Evolutionary conservation across 2,113 vertebrate species (phyloP).

Genomic region (Pachyramphus minor): DNA sequence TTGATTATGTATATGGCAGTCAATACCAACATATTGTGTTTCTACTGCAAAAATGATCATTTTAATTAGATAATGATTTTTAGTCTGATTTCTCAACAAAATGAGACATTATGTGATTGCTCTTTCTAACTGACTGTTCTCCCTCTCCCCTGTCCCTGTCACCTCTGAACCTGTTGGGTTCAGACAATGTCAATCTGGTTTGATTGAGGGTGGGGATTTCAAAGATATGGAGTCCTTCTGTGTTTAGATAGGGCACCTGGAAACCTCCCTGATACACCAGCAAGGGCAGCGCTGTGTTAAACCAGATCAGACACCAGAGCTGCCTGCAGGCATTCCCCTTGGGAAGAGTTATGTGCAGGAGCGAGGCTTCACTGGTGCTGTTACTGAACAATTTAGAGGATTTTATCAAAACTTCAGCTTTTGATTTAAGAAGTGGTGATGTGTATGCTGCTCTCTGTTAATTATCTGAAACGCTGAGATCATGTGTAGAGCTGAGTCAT

Average conservation of each 20-base stretch:
- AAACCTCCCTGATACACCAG: background rate
- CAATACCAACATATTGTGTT: conserved; percentile 20
- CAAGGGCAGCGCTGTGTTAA: background rate
- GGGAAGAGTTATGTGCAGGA: background rate
- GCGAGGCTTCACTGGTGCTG: background rate
- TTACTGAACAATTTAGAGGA: background rate
- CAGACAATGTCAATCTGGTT: background rate
- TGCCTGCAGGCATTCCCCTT: background rate
- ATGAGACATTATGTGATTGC: background rate
- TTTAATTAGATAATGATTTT: conserved; percentile 56
- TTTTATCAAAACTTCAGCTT: background rate
- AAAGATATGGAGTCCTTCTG: background rate
- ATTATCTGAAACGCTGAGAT: background rate
- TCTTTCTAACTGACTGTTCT: background rate
- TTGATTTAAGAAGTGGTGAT: background rate
- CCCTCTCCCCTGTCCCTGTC: background rate
- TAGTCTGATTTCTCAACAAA: background rate
- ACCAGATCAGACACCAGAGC: background rate
- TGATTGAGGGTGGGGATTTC: background rate
- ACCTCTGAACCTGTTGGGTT: background rate
- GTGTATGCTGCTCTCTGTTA: background rate
- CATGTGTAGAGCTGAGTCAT: background rate
- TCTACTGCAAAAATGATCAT: background rate
- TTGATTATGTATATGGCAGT: conserved; percentile 23
- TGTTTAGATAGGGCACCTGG: background rate